phyloP scores from a whole-genome alignment of 2,888 invertebrate species.

The Microctonus aethiopoides region DNA sequence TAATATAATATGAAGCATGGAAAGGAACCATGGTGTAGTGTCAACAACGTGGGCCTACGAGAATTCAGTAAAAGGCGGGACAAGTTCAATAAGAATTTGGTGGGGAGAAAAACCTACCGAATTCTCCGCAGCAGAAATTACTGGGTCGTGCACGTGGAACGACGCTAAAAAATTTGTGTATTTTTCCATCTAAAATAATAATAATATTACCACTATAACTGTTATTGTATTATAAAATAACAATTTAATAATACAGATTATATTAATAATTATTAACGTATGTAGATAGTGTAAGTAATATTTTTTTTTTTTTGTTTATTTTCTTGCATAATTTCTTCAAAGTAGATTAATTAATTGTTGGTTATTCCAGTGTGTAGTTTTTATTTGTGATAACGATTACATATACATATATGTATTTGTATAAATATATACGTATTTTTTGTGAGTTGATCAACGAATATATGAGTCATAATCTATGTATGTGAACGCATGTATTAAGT shows the following conservation, averaged over 20 bases:
- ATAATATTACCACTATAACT: too few species aligned
- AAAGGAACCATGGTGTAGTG: slow-evolving; percentile 3
- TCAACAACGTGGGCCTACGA: slow-evolving; percentile 13
- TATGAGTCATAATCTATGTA: slow-evolving; percentile 1
- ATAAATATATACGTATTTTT: too few species aligned
- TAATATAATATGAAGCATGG: background rate
- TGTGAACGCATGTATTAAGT: background rate
- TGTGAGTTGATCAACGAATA: slow-evolving; percentile 1
- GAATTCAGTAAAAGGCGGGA: slow-evolving; percentile 13
- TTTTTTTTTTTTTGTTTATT: background rate
- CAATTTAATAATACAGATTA: background rate
- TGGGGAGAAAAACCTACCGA: slow-evolving; percentile 10
- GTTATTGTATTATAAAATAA: background rate
- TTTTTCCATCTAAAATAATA: too few species aligned
- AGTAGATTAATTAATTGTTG: background rate
- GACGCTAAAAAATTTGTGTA: background rate
- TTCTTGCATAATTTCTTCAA: background rate
- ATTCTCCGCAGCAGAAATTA: slow-evolving; percentile 18
- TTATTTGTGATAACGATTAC: slow-evolving; percentile 12
- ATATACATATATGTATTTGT: too few species aligned
- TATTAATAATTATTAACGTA: background rate
- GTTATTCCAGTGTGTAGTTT: slow-evolving; percentile 2
- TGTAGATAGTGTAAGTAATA: background rate
- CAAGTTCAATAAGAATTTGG: slow-evolving; percentile 19
- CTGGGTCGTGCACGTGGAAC: slow-evolving; percentile 20